Evolutionary conservation across 2,888 invertebrate genomes (phyloP), one percentile per base, ranked within the genome.

Genomic region (Himalopsyche tibetana): DNA sequence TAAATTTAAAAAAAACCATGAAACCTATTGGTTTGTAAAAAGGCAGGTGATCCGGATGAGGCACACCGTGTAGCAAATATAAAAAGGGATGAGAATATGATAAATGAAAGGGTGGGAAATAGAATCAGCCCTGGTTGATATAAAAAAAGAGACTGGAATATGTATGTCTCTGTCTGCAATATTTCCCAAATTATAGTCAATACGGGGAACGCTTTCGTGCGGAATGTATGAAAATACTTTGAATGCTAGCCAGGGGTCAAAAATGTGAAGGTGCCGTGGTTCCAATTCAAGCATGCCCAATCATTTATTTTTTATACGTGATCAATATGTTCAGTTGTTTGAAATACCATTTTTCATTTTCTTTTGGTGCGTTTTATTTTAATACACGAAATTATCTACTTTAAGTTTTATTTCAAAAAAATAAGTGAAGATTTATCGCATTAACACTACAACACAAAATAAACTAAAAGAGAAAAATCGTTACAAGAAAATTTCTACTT

Each of bases 121-220:
- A 28, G 63, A 19, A 63, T 63, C 19, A 63, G 63, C 28, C 28
- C 63, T 8, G 63, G 63, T 19, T 63, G 63, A 63, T 15, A 63
- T 63, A 63, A 63, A 63, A 63, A 63, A 63, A 63, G 19, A 63
- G 63, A 28, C 19, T 19, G 63, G 9, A 28, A 42, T 42, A 42
- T 42, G 42, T 56, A 56, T 28, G 28, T 28, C 63, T 63, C 63
- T 63, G 63, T 63, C 63, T 63, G 63, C 19, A 63, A 63, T 63
- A 63, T 63, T 63, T 63, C 63, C 63, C 63, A 63, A 63, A 63
- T 63, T 63, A 63, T 63, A 63, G 63, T 63, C 63, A 63, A 63
- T 63, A 63, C 19, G 28, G 28, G 63, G 63, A 3, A 5, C 28
- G 19, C 1, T 19, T 8, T 15, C 63, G 8, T 11, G 28, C 28